Evolutionary conservation across 92 coral and sea anemone genomes (phyloP), one percentile per base, ranked within the genome.

Genomic region (Scolanthus callimorphus): DNA sequence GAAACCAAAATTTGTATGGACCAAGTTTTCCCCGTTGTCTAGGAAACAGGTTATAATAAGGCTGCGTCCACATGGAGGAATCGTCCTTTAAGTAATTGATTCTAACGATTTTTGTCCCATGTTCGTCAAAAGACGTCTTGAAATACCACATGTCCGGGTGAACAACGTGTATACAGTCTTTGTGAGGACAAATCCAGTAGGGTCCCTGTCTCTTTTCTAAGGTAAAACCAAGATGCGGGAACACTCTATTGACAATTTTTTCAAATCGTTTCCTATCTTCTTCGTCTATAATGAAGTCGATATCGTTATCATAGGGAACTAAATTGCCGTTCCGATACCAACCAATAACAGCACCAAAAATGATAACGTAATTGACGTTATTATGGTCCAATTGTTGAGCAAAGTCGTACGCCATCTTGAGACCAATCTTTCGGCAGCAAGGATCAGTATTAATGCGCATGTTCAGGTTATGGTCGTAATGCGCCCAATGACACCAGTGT

Each of bases 341-440:
- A 20, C 70, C 70, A 20, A 63, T 63, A 44, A 63, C 70, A 13
- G 57, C 70, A 3, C 59, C 70, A 12, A 57, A 25, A 2, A 48
- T 29, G 1, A 63, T 24, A 25, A 63, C 20, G n/a, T 44, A 17
- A 20, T 23, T 11, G 2, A 63, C 25, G 11, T 49, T 38, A 11
- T 6, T 21, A 26, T 13, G 9, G 25, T 49, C 29, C 25, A 63
- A 29, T 27, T 46, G 12, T 19, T 39, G 24, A n/a, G 58, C 17
- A 3, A 63, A 17, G 1, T 17, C 27, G 8, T 31, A 0, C 6
- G 58, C 30, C 22, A 25, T 46, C 12, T 63, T 39, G 3, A 63
- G 38, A 25, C 19, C 0, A 9, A 47, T 9, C 27, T 31, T 47
- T 2, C 70, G 70, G 45, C 70, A 63, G 39, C 70, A 63, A 0